Evolutionary conservation across 2,113 vertebrate genomes (phyloP), one percentile per base, ranked within the genome.

Genomic region (Anolis sagrei): DNA sequence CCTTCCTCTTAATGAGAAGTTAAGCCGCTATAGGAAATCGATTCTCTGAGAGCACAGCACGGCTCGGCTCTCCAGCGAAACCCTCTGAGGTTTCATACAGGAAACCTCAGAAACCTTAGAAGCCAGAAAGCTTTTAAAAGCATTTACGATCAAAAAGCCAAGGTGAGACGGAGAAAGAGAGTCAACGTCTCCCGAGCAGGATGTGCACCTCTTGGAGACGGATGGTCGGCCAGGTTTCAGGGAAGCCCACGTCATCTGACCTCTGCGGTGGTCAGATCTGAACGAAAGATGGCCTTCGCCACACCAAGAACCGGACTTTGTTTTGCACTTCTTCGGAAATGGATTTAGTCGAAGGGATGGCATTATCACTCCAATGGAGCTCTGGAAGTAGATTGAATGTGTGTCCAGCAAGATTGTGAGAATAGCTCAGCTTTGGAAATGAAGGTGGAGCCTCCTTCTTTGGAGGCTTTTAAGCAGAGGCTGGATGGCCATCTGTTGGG

Each of bases 21-120:
- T 75, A 81, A 86, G 70, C 78, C 75, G 84, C 69, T 86, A 86
- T 80, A 80, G 84, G 78, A 86, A 86, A 86, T 86, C 84, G 61
- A 86, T 86, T 29, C 69, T 75, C 79, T 81, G 61, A 86, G 70
- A 86, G 78, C 70, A 51, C 44, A 74, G 58, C 58, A 34, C 23
- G 14, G 84, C 78, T 49, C 4, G n/a, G 27, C n/a, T 80, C 70
- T 75, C 70, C 39, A n/a, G 78, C n/a, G 1, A 81, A 86, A 64
- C 58, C 84, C 84, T 81, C 78, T 86, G 84, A 80, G 84, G 84
- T 80, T 86, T 86, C 39, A 86, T 66, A 80, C 69, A 80, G 84
- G 84, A 86, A 80, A 66, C 77, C 84, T 49, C 69, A 51, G 84
- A 86, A 86, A 74, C 78, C 70, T 29, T 66, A 86, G 84, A 86